Percentiles rank a stretch among this genome's conserved stretches.
Evolutionary conservation across 2,888 invertebrate genomes (phyloP).

Genomic region (Lypha dubia): DNA sequence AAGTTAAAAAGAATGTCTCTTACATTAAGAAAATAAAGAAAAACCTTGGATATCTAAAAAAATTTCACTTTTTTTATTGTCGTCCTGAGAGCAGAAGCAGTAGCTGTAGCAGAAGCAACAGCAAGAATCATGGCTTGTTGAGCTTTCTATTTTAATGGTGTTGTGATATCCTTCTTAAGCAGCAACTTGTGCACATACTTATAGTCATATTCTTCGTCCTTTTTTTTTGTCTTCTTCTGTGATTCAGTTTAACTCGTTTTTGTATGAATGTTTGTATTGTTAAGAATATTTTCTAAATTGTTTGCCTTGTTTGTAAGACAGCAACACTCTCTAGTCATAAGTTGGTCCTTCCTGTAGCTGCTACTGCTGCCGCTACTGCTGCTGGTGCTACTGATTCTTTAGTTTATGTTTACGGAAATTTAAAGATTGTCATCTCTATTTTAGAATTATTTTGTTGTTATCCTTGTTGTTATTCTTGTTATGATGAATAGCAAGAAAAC

Average conservation of each 20-base stretch:
- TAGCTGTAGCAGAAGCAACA: neutral
- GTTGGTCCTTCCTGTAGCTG: slow-evolving; percentile 32
- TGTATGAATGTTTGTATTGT: neutral
- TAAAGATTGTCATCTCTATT: slow-evolving; percentile 58
- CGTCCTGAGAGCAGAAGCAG: neutral
- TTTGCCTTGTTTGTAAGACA: slow-evolving; percentile 20
- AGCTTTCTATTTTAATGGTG: slow-evolving; percentile 20
- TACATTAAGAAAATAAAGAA: slow-evolving; percentile 7
- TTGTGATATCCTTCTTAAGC: slow-evolving; percentile 12
- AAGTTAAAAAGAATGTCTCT: slow-evolving; percentile 5
- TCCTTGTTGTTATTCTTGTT: slow-evolving; percentile 37
- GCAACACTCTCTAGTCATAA: neutral
- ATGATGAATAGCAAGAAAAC: slow-evolving; percentile 25
- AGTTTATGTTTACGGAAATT: slow-evolving; percentile 39
- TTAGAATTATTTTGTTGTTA: slow-evolving; percentile 31
- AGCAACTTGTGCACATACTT: neutral
- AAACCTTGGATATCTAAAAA: slow-evolving; percentile 3
- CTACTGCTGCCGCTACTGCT: too few species aligned
- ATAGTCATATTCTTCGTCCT: neutral
- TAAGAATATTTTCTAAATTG: slow-evolving; percentile 18
- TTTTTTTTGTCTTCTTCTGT: too few species aligned
- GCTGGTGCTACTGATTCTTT: too few species aligned
- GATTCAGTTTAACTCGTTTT: neutral
- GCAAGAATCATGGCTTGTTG: slow-evolving; percentile 26
- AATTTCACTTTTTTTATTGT: too few species aligned